phyloP scores from a whole-genome alignment of 1,140 invertebrate genomes.

The Zaprionus ghesquierei region DNA sequence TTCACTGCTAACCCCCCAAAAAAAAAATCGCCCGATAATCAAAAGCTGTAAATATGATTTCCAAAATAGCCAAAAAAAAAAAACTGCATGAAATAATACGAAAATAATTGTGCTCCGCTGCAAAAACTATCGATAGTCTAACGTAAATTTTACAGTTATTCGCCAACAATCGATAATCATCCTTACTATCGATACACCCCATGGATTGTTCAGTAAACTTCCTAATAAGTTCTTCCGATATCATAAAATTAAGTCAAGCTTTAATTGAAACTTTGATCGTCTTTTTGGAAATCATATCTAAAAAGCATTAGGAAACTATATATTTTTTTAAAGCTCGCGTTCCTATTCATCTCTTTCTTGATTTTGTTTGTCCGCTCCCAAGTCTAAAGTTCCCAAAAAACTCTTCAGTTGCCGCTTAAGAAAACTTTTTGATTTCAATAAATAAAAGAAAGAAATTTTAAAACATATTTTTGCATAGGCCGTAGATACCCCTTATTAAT shows the following conservation, averaged over 20 bases:
- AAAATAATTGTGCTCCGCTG: constrained; percentile 24
- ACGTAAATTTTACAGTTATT: neutral
- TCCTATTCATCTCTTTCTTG: constrained; percentile 41
- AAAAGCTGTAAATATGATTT: constrained; percentile 49
- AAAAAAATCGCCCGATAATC: constrained; percentile 44
- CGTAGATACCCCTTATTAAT: constrained; percentile 51
- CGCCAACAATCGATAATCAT: neutral
- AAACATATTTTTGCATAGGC: constrained; percentile 64
- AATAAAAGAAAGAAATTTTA: constrained; percentile 37
- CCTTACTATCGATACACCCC: neutral
- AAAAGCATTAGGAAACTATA: constrained; percentile 18
- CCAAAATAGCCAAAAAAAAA: constrained; percentile 42
- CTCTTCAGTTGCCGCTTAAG: constrained; percentile 57
- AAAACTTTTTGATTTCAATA: constrained; percentile 12
- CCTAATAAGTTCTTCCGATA: neutral
- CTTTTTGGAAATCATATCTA: constrained; percentile 41
- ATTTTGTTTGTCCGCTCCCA: constrained; percentile 58
- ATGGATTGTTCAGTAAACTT: neutral
- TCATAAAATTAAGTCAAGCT: neutral
- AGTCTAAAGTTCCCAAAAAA: constrained; percentile 27
- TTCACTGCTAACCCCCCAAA: constrained; percentile 70
- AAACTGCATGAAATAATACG: constrained; percentile 42
- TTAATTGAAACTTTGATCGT: constrained; percentile 6
- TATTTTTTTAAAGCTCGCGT: constrained; percentile 22
- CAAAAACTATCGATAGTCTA: neutral